Percentiles rank a stretch among this genome's conserved stretches.
Conservation (phyloP, 2,888 invertebrate genomes). For the Nemurella pictetii region DNA sequence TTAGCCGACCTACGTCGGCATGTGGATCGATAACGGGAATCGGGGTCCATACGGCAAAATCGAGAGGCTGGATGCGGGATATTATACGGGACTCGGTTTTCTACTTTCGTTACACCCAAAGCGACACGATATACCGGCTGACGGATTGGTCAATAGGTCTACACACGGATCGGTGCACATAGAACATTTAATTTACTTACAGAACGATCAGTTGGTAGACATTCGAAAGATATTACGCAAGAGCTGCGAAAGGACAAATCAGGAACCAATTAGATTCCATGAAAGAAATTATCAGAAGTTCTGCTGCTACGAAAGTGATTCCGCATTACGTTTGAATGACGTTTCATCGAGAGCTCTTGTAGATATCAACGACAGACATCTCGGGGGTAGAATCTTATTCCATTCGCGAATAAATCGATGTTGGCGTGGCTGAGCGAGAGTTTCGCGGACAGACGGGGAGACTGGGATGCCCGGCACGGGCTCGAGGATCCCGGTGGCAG, state of each 20-base stretch:
- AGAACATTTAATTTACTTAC: no score
- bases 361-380: background rate
- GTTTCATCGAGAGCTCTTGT: background rate
- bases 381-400: background rate
- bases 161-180: background rate
- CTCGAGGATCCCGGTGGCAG: background rate
- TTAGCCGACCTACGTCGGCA: background rate
- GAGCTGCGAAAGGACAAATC: background rate
- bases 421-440: background rate
- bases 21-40: background rate
- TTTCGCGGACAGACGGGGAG: no score
- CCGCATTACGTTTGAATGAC: no score
- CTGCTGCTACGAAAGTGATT: no score
- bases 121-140: background rate
- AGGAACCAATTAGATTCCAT: background rate
- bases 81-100: background rate
- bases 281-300: background rate
- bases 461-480: no score
- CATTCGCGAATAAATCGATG: constrained; percentile 3
- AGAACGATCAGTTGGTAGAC: background rate
- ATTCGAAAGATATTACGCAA: background rate
- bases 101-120: no score
- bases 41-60: background rate
- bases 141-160: background rate
- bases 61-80: background rate